Evolutionary conservation across 2,113 vertebrate species (phyloP).

Genomic region (Oplegnathus fasciatus): DNA sequence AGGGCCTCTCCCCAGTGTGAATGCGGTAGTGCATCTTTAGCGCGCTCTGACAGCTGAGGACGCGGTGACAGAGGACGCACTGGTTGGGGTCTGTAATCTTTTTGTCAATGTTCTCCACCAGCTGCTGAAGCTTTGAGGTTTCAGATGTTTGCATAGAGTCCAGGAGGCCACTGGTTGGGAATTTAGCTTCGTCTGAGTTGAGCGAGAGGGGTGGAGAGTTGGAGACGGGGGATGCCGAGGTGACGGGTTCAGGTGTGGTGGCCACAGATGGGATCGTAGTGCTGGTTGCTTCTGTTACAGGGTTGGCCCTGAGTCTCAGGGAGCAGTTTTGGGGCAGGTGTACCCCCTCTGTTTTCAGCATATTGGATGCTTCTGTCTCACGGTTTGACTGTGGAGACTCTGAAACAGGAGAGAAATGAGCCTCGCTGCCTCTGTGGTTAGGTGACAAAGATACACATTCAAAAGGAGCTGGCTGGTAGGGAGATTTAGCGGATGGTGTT

Average conservation of each 20-base stretch:
- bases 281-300: slow-evolving; percentile 47
- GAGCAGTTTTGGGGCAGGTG: slow-evolving; percentile 82
- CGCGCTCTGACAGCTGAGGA: slow-evolving; percentile 98
- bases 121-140: slow-evolving; percentile 97
- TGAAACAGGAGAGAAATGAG: slow-evolving; percentile 74
- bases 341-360: slow-evolving; percentile 86
- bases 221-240: slow-evolving; percentile 79
- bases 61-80: slow-evolving; percentile 94
- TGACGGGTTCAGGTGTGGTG: slow-evolving; percentile 77
- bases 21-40: slow-evolving; percentile 99
- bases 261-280: slow-evolving; percentile 43
- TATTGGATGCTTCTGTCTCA: slow-evolving; percentile 73
- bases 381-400: slow-evolving; percentile 83
- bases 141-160: slow-evolving; percentile 97
- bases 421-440: slow-evolving; percentile 85
- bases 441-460: slow-evolving; percentile 92
- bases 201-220: slow-evolving; percentile 84
- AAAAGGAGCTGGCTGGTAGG: slow-evolving; percentile 89
- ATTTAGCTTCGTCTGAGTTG: slow-evolving; percentile 88
- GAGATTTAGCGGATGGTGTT: slow-evolving; percentile 89
- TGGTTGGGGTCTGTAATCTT: slow-evolving; percentile 96
- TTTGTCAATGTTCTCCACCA: slow-evolving; percentile 98
- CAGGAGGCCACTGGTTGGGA: slow-evolving; percentile 87
- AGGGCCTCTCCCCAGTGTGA: slow-evolving; percentile 97
- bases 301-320: slow-evolving; percentile 74